Conservation (phyloP, 2,888 invertebrate species). For the Marronus borbonicus region DNA sequence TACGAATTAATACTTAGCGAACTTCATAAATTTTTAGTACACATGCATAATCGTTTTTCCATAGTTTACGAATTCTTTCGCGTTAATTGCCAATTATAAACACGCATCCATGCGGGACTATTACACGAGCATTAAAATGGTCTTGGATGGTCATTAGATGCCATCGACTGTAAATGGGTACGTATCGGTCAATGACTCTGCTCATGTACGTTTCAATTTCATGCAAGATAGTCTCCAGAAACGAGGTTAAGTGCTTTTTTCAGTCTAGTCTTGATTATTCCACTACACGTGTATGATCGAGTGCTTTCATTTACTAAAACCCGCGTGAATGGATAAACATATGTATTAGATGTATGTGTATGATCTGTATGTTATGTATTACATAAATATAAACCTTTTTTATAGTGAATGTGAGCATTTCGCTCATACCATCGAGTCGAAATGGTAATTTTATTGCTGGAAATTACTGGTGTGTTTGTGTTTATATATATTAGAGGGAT, state of each 20-base stretch:
- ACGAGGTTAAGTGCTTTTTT: conserved; percentile 59
- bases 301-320: conserved; percentile 54
- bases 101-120: neutral
- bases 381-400: conserved; percentile 11
- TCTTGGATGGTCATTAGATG: conserved; percentile 37
- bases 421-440: conserved; percentile 18
- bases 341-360: conserved; percentile 1
- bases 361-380: neutral
- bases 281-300: conserved; percentile 61
- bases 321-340: neutral
- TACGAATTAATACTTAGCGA: neutral
- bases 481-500: conserved; percentile 39
- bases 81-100: conserved; percentile 34
- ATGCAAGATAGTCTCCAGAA: conserved; percentile 46
- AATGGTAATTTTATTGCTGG: conserved; percentile 40
- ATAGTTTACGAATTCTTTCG: conserved; percentile 31
- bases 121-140: conserved; percentile 38
- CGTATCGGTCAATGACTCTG: conserved; percentile 43
- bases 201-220: conserved; percentile 35
- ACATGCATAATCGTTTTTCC: neutral
- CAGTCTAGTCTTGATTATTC: conserved; percentile 59
- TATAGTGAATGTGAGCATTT: conserved; percentile 36
- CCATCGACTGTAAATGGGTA: conserved; percentile 37
- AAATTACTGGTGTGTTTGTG: conserved; percentile 40
- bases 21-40: neutral